These are phyloP conservation scores for Isichthys henryi DNA, from an alignment of 2,113 vertebrate genomes.

Conservation along the genomic window DNA sequence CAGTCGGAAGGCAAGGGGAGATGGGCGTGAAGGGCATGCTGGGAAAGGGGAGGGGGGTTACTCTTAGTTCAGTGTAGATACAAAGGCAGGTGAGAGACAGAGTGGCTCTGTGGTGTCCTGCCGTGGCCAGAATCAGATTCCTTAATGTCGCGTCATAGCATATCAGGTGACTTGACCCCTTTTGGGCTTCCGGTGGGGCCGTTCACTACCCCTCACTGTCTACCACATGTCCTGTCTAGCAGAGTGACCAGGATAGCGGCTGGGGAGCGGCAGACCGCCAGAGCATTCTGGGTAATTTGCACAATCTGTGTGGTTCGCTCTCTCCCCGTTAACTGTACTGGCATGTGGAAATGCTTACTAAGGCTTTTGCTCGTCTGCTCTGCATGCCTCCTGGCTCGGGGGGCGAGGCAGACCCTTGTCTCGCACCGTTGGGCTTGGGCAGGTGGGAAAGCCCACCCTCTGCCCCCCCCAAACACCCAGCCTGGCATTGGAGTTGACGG, in stretches of 20 bases:
- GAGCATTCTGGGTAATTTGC: not conserved
- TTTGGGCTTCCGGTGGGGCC: not conserved
- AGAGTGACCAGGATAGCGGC: not conserved
- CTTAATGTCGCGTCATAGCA: not conserved
- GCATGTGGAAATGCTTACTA: not conserved
- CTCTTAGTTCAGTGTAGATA: not conserved
- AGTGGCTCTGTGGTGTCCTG: not conserved
- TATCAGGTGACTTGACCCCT: not conserved
- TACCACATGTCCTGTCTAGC: not conserved
- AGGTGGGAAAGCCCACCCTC: not conserved
- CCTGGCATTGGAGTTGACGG: not conserved
- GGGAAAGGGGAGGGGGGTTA: not conserved
- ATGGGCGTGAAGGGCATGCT: not conserved
- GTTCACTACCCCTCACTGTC: not conserved
- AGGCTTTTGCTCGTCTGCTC: not conserved
- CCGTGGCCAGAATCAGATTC: not conserved
- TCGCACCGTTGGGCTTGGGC: not conserved
- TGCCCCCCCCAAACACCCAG: not conserved
- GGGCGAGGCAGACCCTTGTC: not conserved
- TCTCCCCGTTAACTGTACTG: not conserved
- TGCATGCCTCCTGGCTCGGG: not conserved
- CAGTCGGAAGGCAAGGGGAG: too few relatives aligned
- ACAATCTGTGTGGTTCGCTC: not conserved
- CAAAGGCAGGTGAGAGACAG: not conserved
- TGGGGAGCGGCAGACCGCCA: not conserved